phyloP scores from a whole-genome alignment of 2,888 invertebrate genomes.

The Mellilla xanthometata region DNA sequence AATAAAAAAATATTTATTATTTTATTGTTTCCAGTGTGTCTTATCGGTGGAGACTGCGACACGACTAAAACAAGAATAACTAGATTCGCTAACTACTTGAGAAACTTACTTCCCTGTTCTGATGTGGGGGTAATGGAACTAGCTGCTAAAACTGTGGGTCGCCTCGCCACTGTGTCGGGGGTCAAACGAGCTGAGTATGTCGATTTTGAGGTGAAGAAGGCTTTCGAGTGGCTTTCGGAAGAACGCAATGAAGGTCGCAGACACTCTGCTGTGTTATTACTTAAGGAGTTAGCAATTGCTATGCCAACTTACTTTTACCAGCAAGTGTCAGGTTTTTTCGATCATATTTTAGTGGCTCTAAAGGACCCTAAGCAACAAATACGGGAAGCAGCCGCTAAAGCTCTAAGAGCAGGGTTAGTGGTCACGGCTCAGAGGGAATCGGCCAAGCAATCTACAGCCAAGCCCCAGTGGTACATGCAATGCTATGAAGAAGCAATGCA shows the following conservation, averaged over 20 bases:
- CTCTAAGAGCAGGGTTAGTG: conserved; percentile 95
- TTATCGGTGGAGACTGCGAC: conserved; percentile 96
- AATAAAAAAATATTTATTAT: neutral
- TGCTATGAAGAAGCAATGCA: conserved; percentile 95
- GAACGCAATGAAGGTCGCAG: conserved; percentile 95
- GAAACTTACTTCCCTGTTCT: conserved; percentile 94
- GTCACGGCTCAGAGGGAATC: conserved; percentile 98
- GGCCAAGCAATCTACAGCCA: conserved; percentile 94
- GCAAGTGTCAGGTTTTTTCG: conserved; percentile 96
- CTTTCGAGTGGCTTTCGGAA: conserved; percentile 96
- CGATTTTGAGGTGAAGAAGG: conserved; percentile 98
- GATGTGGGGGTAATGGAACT: conserved; percentile 98
- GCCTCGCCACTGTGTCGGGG: conserved; percentile 94
- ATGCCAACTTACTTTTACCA: conserved; percentile 99
- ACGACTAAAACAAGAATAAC: conserved; percentile 95
- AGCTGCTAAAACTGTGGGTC: conserved; percentile 97
- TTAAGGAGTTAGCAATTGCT: conserved; percentile 96
- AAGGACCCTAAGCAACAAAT: conserved; percentile 95
- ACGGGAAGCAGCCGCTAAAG: conserved; percentile 96
- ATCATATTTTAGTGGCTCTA: conserved; percentile 95
- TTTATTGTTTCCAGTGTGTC: conserved; percentile 92
- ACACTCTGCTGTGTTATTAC: conserved; percentile 95
- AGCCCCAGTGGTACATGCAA: conserved; percentile 95
- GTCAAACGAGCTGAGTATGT: conserved; percentile 98
- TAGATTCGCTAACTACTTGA: conserved; percentile 95